phyloP scores from a whole-genome alignment of 1,140 invertebrate species.

The Lasioglossum albipes region DNA sequence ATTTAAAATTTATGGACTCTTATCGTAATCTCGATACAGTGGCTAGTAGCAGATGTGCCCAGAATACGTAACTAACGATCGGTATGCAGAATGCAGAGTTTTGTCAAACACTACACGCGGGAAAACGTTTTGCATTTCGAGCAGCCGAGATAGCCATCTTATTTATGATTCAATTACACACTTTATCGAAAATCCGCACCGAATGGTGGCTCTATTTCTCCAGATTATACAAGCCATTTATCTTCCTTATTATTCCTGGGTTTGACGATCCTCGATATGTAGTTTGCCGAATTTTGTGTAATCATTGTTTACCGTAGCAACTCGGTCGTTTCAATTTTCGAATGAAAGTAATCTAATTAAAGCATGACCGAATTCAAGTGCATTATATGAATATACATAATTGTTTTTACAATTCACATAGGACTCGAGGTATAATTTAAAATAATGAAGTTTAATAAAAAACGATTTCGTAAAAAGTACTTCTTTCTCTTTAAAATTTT shows the following conservation, averaged over 20 bases:
- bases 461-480: too few species aligned
- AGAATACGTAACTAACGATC: background rate
- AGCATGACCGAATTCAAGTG: too few species aligned
- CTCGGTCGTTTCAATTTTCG: background rate
- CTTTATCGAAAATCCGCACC: conserved; percentile 20
- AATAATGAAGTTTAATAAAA: too few species aligned
- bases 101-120: background rate
- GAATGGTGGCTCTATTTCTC: background rate
- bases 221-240: conserved; percentile 6
- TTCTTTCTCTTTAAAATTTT: too few species aligned
- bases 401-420: too few species aligned
- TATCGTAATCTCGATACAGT: background rate
- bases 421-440: too few species aligned
- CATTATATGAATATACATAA: too few species aligned
- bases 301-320: background rate
- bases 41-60: too few species aligned
- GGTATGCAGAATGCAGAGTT: background rate
- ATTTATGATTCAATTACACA: conserved; percentile 26
- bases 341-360: background rate
- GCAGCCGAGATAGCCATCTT: conserved; percentile 19
- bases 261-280: background rate
- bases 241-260: background rate
- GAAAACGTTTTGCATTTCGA: background rate
- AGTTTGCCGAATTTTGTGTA: background rate
- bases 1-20: background rate